These are phyloP conservation scores for Calypte anna DNA, from an alignment of 2,113 vertebrate genomes.

Conservation along the genomic window DNA sequence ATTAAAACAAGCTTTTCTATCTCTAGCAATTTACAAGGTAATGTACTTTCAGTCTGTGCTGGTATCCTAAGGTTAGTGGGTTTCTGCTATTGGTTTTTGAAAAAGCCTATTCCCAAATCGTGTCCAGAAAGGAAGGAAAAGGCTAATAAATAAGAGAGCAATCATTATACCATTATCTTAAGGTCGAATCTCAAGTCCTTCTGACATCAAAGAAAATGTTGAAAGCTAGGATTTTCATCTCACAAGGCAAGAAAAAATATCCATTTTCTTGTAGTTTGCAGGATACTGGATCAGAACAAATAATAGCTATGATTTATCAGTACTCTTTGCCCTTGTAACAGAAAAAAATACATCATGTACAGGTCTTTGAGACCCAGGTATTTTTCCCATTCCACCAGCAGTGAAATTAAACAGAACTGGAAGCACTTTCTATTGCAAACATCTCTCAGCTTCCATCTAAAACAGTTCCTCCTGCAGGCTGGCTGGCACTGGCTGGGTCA, in stretches of 20 bases:
- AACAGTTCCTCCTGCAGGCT: neutral
- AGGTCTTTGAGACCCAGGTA: neutral
- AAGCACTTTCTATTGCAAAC: neutral
- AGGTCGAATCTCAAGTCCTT: neutral
- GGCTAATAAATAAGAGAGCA: neutral
- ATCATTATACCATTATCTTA: constrained; percentile 19
- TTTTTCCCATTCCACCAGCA: neutral
- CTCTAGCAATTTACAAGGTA: neutral
- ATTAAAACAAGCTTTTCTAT: neutral
- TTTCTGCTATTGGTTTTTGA: neutral
- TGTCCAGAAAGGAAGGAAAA: neutral
- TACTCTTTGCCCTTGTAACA: neutral
- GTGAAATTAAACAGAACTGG: neutral
- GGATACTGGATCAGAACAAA: neutral
- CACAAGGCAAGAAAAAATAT: neutral
- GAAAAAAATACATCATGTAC: neutral
- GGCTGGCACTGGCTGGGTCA: neutral
- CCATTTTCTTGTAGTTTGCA: neutral
- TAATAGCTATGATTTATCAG: neutral
- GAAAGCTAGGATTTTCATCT: neutral
- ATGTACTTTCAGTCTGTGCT: neutral
- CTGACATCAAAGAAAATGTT: neutral
- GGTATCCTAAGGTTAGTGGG: neutral
- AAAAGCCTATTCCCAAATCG: neutral
- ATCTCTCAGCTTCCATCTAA: neutral